Conservation (phyloP, 2,797 vertebrate genomes). For the Rhinella marina region DNA sequence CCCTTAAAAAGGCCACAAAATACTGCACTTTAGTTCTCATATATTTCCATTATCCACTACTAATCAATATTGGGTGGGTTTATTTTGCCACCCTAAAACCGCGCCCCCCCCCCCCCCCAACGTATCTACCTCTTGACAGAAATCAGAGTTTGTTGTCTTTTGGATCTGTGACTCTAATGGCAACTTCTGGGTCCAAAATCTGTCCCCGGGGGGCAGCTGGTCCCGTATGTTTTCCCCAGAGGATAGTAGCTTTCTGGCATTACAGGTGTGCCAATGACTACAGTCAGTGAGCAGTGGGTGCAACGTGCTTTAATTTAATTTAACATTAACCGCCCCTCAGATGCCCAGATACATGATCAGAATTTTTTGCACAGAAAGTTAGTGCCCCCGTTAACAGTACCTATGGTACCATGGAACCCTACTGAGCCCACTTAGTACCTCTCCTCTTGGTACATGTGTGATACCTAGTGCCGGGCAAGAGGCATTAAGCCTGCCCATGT, state of each 20-base stretch:
- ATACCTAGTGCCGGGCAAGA: neutral
- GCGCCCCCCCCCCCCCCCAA: too few species aligned
- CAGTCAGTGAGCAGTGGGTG: neutral
- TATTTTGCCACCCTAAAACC: too few species aligned
- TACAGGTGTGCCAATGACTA: neutral
- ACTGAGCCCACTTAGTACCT: too few species aligned
- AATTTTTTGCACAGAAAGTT: neutral
- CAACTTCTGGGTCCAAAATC: neutral
- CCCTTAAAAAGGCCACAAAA: neutral
- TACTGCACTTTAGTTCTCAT: neutral
- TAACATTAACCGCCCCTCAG: too few species aligned
- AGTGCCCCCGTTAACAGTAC: neutral
- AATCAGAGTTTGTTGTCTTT: neutral
- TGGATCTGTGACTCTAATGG: neutral
- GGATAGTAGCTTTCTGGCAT: neutral
- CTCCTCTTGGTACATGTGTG: neutral
- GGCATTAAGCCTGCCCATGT: neutral
- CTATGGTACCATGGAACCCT: neutral
- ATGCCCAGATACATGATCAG: too few species aligned
- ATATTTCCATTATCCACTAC: neutral
- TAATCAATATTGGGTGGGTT: neutral
- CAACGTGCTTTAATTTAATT: too few species aligned
- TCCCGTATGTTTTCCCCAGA: neutral
- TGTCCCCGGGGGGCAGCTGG: neutral
- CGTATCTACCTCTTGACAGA: neutral